Conservation (phyloP, 2,888 invertebrate species). For the Germaria angustata region DNA sequence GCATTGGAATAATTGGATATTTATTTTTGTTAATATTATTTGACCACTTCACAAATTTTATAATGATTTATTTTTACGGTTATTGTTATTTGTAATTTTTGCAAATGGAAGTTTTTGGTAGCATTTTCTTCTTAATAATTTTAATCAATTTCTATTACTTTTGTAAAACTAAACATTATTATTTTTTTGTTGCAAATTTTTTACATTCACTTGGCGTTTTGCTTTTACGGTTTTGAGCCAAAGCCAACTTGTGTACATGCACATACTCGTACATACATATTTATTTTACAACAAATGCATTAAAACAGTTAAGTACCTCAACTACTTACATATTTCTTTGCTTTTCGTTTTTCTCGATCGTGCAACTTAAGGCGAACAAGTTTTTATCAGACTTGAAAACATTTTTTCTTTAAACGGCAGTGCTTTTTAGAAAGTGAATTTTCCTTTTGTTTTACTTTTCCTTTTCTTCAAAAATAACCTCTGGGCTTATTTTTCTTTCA, state of each 20-base stretch:
- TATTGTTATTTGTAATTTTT: too few relatives aligned
- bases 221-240: not conserved
- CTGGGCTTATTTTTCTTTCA: not conserved
- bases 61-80: too few relatives aligned
- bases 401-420: slow-evolving; percentile 49
- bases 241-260: not conserved
- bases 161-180: not conserved
- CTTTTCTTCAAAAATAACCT: not conserved
- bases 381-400: slow-evolving; percentile 9
- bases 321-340: slow-evolving; percentile 30
- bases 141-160: not conserved
- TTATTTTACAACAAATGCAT: slow-evolving; percentile 12
- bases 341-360: slow-evolving; percentile 2
- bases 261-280: too few relatives aligned
- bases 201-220: slow-evolving; percentile 46
- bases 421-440: slow-evolving; percentile 64
- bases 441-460: slow-evolving; percentile 24
- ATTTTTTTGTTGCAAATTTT: not conserved
- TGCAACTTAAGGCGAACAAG: slow-evolving; percentile 38
- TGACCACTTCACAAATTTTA: too few relatives aligned
- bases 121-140: too few relatives aligned
- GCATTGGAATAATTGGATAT: too few relatives aligned
- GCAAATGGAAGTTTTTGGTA: too few relatives aligned
- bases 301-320: slow-evolving; percentile 45
- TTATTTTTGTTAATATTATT: too few relatives aligned